Percentiles rank a stretch among this genome's conserved stretches.
These are phyloP conservation scores for Lepidurus arcticus DNA, from an alignment of 1,140 invertebrate genomes.

Conservation along the genomic window DNA sequence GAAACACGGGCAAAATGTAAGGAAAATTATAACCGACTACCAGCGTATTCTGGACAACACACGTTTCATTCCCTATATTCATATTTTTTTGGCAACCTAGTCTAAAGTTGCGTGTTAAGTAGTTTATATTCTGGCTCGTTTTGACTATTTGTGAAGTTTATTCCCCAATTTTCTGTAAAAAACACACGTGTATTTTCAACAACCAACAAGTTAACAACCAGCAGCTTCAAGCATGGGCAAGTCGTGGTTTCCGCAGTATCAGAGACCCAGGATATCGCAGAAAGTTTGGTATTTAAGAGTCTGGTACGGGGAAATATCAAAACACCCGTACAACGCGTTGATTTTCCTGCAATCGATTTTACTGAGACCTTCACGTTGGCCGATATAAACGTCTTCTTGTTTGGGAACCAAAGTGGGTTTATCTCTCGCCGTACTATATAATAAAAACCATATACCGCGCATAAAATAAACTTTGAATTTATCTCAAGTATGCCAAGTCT, in stretches of 20 bases:
- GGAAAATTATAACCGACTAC: background rate
- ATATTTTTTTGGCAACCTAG: background rate
- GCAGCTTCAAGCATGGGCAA: background rate
- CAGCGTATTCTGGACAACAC: background rate
- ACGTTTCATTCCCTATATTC: background rate
- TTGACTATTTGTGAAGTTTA: background rate
- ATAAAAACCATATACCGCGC: slow-evolving; percentile 36
- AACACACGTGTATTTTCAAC: background rate
- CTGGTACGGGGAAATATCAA: slow-evolving; percentile 48
- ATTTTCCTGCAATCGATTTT: slow-evolving; percentile 64
- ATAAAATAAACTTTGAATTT: background rate
- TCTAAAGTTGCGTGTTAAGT: background rate
- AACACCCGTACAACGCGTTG: slow-evolving; percentile 62
- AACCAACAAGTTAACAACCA: slow-evolving; percentile 5
- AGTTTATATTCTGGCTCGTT: background rate
- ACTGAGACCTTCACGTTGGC: slow-evolving; percentile 56
- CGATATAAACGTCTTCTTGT: slow-evolving; percentile 48
- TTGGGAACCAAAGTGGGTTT: slow-evolving; percentile 58
- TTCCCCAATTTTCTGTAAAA: background rate
- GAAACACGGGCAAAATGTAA: background rate
- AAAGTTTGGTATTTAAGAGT: slow-evolving; percentile 56
- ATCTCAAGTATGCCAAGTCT: slow-evolving; percentile 25
- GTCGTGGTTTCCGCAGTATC: background rate
- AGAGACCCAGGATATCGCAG: slow-evolving; percentile 55
- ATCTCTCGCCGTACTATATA: slow-evolving; percentile 50